Evolutionary conservation across 2,888 invertebrate species (phyloP).

Genomic region (Onthophagus sagittarius): DNA sequence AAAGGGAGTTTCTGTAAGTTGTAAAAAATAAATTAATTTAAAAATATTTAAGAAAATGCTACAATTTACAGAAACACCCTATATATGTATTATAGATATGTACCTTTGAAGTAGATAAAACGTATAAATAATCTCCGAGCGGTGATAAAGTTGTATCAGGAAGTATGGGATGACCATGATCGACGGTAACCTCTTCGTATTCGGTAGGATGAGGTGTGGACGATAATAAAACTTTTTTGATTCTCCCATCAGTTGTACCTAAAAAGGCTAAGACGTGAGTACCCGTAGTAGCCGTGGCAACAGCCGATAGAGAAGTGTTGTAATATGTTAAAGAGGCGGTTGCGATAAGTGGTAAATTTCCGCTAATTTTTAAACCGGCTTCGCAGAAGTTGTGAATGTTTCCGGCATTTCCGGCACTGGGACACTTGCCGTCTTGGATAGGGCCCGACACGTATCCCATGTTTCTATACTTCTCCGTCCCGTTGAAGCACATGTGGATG

Average conservation of each 20-base stretch:
- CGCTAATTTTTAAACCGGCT: constrained; percentile 88
- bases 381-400: constrained; percentile 91
- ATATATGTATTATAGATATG: constrained; percentile 28
- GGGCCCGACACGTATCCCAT: constrained; percentile 89
- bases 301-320: constrained; percentile 75
- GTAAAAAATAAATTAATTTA: too few species aligned
- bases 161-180: constrained; percentile 73
- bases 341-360: constrained; percentile 77
- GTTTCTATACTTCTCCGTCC: constrained; percentile 86
- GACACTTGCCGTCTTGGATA: constrained; percentile 88
- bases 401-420: constrained; percentile 79
- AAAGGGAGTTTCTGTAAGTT: too few species aligned
- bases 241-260: constrained; percentile 78
- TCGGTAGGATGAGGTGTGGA: constrained; percentile 68
- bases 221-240: constrained; percentile 82
- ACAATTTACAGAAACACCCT: too few species aligned
- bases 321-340: constrained; percentile 74
- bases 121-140: constrained; percentile 79
- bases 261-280: constrained; percentile 91
- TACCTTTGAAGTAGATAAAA: constrained; percentile 73
- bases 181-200: constrained; percentile 83
- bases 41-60: too few species aligned
- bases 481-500: constrained; percentile 96
- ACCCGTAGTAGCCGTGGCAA: constrained; percentile 84
- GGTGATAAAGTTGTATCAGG: constrained; percentile 86